These are phyloP conservation scores for Siphlonurus alternatus DNA, from an alignment of 2,888 invertebrate genomes.

Conservation along the genomic window DNA sequence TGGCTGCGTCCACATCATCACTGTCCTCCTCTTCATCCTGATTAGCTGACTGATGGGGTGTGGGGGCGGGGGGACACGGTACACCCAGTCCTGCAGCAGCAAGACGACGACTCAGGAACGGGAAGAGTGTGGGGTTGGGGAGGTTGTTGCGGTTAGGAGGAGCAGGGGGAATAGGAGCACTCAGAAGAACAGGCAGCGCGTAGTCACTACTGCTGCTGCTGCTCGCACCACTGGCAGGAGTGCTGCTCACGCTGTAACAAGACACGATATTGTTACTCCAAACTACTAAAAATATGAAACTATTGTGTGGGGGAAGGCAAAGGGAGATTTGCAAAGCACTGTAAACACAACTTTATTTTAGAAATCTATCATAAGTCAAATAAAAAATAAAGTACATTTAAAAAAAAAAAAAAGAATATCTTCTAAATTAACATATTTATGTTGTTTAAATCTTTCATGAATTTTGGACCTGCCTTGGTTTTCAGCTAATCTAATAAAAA, in stretches of 20 bases:
- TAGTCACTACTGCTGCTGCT: neutral
- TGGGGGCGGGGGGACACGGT: constrained; percentile 27
- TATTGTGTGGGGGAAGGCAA: too few relatives aligned
- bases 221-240: neutral
- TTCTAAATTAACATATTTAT: too few relatives aligned
- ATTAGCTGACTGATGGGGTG: constrained; percentile 17
- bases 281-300: too few relatives aligned
- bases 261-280: neutral
- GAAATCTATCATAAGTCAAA: too few relatives aligned
- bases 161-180: neutral
- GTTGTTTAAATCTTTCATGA: too few relatives aligned
- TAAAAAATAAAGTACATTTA: too few relatives aligned
- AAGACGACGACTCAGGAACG: constrained; percentile 53
- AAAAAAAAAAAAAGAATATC: too few relatives aligned
- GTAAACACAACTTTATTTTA: too few relatives aligned
- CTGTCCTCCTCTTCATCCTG: constrained; percentile 20
- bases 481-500: too few relatives aligned
- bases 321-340: too few relatives aligned
- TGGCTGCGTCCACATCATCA: constrained; percentile 51
- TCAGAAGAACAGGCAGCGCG: neutral
- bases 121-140: constrained; percentile 65
- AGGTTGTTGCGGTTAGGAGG: constrained; percentile 23
- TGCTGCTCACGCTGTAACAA: too few relatives aligned
- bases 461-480: too few relatives aligned
- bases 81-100: constrained; percentile 23